Evolutionary conservation across 2,113 vertebrate genomes (phyloP).

Genomic region (Poeciliopsis turrubarensis): DNA sequence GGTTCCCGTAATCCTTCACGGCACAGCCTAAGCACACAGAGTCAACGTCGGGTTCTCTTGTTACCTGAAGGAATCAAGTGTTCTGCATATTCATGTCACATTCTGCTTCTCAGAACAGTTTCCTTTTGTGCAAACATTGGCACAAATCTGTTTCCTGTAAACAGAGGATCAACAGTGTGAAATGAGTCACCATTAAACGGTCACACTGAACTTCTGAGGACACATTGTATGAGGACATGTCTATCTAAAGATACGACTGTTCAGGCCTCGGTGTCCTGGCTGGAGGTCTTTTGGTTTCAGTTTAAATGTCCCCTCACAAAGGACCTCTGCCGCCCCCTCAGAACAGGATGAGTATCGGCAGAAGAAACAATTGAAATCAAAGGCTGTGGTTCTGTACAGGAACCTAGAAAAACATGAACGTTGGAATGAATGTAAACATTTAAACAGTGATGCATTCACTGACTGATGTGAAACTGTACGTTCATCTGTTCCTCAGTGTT

Average conservation of each 20-base stretch:
- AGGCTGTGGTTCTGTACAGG: not conserved
- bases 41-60: not conserved
- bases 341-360: too few species aligned
- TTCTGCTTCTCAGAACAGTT: not conserved
- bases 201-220: too few species aligned
- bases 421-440: not conserved
- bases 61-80: too few species aligned
- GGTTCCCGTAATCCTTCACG: slow-evolving; percentile 82
- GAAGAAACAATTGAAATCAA: too few species aligned
- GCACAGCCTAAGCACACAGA: slow-evolving; percentile 63
- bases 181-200: not conserved
- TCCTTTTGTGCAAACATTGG: not conserved
- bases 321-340: not conserved
- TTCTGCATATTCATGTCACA: not conserved
- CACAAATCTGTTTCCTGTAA: not conserved
- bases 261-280: not conserved
- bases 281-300: too few species aligned
- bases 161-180: too few species aligned
- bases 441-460: slow-evolving; percentile 8
- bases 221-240: not conserved
- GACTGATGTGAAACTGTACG: not conserved
- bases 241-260: not conserved
- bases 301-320: not conserved
- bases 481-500: not conserved
- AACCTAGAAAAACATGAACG: not conserved